Evolutionary conservation across 2,797 vertebrate species (phyloP).

Genomic region (Platalea minor): DNA sequence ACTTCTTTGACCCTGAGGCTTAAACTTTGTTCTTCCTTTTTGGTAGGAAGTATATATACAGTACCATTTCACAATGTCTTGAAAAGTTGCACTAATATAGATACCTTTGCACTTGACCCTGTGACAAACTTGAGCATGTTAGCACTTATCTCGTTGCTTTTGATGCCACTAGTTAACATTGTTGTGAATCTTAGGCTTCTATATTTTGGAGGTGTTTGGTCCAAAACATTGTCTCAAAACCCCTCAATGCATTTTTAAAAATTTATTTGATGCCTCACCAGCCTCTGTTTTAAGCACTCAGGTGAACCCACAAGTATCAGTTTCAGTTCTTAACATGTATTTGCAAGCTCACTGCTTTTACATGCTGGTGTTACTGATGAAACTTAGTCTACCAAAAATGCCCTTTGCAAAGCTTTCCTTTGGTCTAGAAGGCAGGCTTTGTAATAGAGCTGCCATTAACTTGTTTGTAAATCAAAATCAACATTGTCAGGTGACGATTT

Average conservation of each 20-base stretch:
- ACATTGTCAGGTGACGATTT: not conserved
- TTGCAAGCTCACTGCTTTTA: not conserved
- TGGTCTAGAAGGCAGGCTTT: not conserved
- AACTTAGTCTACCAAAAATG: not conserved
- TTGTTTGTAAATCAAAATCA: slow-evolving; percentile 1
- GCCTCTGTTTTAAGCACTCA: not conserved
- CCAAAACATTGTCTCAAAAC: not conserved
- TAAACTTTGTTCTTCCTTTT: not conserved
- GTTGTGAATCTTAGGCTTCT: not conserved
- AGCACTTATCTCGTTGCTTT: not conserved
- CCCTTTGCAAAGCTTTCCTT: not conserved
- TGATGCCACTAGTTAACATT: not conserved
- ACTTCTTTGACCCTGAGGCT: not conserved
- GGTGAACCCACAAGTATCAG: not conserved
- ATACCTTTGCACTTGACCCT: not conserved
- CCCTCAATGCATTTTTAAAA: not conserved
- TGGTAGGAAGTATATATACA: not conserved
- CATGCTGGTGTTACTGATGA: not conserved
- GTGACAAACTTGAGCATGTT: not conserved
- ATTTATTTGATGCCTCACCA: not conserved
- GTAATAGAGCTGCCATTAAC: not conserved
- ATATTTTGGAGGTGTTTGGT: not conserved
- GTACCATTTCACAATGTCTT: not conserved
- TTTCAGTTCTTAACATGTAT: not conserved
- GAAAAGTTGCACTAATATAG: not conserved